phyloP scores from a whole-genome alignment of 2,113 vertebrate species.

The Pterocles gutturalis region DNA sequence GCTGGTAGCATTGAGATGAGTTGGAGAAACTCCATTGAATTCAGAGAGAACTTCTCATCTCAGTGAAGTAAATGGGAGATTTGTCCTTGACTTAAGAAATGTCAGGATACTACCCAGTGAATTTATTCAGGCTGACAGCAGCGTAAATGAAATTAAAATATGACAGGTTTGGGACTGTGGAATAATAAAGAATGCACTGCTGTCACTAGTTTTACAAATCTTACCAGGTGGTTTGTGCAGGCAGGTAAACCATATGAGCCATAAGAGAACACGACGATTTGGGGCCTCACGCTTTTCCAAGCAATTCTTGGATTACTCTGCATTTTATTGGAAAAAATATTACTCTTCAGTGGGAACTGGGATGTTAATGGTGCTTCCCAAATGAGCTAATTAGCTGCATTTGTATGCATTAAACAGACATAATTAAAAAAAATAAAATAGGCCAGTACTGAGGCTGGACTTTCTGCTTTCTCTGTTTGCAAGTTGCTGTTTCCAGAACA shows the following conservation, averaged over 20 bases:
- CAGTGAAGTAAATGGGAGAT: background rate
- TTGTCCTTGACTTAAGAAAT: conserved; percentile 11
- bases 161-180: background rate
- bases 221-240: background rate
- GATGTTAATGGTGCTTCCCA: background rate
- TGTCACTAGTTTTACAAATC: background rate
- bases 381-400: background rate
- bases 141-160: conserved; percentile 11
- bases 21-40: background rate
- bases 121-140: background rate
- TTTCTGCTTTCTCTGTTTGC: background rate
- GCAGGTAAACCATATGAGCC: background rate
- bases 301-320: background rate
- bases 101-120: background rate
- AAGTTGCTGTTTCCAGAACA: background rate
- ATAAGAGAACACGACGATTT: background rate
- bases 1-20: background rate
- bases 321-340: background rate
- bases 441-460: background rate
- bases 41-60: background rate
- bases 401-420: background rate
- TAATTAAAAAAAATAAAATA: background rate
- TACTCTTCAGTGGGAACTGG: background rate
- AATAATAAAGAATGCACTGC: background rate
- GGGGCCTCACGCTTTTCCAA: background rate